Percentiles rank a stretch among this genome's conserved stretches.
Conservation (phyloP, 2,888 invertebrate genomes). For the Apodemia hepburni region DNA sequence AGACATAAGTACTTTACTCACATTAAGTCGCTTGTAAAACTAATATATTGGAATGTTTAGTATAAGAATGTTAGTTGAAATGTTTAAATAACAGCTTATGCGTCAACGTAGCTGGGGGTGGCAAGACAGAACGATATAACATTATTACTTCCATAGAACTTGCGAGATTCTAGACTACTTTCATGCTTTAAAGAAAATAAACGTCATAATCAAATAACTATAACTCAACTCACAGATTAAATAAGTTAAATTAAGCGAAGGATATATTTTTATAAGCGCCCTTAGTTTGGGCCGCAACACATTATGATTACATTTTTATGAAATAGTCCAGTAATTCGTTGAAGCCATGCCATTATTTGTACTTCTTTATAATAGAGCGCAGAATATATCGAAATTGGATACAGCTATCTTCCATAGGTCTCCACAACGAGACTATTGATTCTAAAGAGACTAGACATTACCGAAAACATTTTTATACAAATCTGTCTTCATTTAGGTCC, state of each 20-base stretch:
- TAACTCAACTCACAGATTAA: background rate
- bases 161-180: conserved; percentile 15
- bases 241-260: background rate
- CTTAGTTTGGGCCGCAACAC: background rate
- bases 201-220: background rate
- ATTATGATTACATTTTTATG: conserved; percentile 1
- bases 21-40: conserved; percentile 73
- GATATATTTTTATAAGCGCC: background rate
- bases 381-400: conserved; percentile 44
- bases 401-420: conserved; percentile 48
- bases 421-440: conserved; percentile 47
- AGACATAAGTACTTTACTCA: conserved; percentile 76
- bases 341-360: conserved; percentile 70
- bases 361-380: conserved; percentile 58
- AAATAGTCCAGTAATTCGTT: conserved; percentile 36
- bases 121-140: conserved; percentile 43
- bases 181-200: background rate
- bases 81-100: conserved; percentile 39
- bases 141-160: conserved; percentile 11
- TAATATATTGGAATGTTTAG: conserved; percentile 66
- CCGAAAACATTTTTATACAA: conserved; percentile 63
- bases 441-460: conserved; percentile 69
- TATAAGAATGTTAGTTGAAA: conserved; percentile 48
- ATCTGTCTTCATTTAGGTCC: conserved; percentile 61
- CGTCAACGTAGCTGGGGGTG: conserved; percentile 33